Evolutionary conservation across 2,888 invertebrate species (phyloP).

Genomic region (Ormyrus rosae): DNA sequence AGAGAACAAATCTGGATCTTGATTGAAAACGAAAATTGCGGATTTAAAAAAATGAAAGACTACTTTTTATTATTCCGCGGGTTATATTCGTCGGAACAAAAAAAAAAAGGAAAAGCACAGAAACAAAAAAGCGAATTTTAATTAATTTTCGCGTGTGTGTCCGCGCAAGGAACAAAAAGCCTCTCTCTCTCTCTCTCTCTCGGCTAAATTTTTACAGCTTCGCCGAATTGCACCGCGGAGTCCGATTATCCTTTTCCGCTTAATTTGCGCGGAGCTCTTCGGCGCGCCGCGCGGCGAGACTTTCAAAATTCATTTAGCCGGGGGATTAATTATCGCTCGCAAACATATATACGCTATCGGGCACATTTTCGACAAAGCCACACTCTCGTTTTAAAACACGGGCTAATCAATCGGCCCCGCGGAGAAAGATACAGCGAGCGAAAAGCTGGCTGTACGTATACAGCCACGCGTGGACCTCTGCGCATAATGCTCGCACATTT

Average conservation of each 20-base stretch:
- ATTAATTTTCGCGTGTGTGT: conserved; percentile 31
- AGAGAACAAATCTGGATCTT: too few relatives aligned
- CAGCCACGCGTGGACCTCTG: not conserved
- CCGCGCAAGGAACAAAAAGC: not conserved
- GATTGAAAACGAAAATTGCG: too few relatives aligned
- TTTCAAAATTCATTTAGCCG: conserved; percentile 4
- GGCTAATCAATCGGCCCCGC: conserved; percentile 16
- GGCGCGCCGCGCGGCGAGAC: not conserved
- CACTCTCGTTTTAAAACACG: conserved; percentile 3
- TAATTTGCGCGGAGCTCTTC: not conserved
- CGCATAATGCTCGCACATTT: conserved; percentile 22
- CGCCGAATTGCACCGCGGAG: not conserved
- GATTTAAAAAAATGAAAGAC: too few relatives aligned
- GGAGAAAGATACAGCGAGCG: not conserved
- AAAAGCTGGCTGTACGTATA: too few relatives aligned
- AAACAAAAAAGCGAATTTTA: conserved; percentile 18
- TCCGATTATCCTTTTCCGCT: conserved; percentile 1
- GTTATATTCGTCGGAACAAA: not conserved
- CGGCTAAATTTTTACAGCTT: conserved; percentile 24
- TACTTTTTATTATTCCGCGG: too few relatives aligned
- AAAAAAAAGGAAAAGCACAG: conserved; percentile 1
- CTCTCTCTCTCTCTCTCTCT: too few relatives aligned
- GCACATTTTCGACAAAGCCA: not conserved
- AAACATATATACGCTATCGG: not conserved
- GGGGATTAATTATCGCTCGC: conserved; percentile 3